These are phyloP conservation scores for Acomys russatus DNA, from an alignment of 2,797 vertebrate genomes.

Conservation along the genomic window DNA sequence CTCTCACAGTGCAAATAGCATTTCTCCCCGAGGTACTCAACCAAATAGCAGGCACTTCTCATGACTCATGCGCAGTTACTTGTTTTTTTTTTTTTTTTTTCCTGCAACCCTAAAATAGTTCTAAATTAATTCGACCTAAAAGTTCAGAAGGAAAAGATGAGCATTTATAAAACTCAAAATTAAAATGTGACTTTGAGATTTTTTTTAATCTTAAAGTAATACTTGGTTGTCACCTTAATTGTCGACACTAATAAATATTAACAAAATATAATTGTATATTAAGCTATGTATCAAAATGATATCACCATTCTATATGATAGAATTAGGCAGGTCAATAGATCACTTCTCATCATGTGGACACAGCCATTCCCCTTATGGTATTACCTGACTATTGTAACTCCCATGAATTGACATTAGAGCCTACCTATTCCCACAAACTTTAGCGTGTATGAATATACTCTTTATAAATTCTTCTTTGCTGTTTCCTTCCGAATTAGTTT, in stretches of 20 bases:
- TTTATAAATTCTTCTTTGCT: slow-evolving; percentile 6
- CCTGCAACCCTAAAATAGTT: background rate
- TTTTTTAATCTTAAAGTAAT: background rate
- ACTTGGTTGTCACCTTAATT: background rate
- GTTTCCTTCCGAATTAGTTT: slow-evolving; percentile 6
- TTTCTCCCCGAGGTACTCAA: background rate
- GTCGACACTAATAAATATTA: background rate
- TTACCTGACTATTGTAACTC: background rate
- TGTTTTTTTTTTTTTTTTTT: background rate
- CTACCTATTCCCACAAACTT: background rate
- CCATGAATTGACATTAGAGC: background rate
- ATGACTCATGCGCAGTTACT: background rate
- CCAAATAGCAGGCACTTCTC: background rate
- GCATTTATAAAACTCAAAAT: background rate
- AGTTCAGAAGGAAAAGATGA: background rate
- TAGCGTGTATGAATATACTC: background rate
- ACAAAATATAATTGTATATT: background rate
- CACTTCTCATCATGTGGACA: background rate
- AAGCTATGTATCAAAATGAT: slow-evolving; percentile 24
- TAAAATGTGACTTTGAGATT: background rate
- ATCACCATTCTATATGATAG: background rate
- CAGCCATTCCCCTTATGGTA: background rate
- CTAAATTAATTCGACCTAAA: slow-evolving; percentile 2
- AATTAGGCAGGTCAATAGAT: background rate
- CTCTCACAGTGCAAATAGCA: background rate